Base-by-base conservation (phyloP, 37 sponge, comb jelly and placozoan genomes). In the Theonella swinhoei region DNA sequence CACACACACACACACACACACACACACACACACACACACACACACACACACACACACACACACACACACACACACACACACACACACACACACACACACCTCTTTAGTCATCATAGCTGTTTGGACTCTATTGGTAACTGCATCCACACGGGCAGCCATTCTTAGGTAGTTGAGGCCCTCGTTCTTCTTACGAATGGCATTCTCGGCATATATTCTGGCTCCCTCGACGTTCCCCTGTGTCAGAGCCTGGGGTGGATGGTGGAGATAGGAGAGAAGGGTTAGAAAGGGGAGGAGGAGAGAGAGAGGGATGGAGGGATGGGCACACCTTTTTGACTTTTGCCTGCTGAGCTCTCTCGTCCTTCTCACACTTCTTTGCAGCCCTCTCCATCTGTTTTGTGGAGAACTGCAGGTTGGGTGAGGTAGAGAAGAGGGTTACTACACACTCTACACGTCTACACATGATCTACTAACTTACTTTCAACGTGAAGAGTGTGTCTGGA, bases 161-260 rank as follows among this genome's bases (percentile, higher is more conserved):
- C 99, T 72, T 76, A 99, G 64, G 74, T 91, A 96, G 88, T 99
- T 99, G 22, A 95, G 79, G 1, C 95, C 94, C 68, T 99, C 97
- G 69, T 93, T 99, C 81, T 95, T 94, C 94, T 99, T 96, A 30
- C 99, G 71, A 31, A 99, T 99, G 35, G 96, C 96, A 76, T 99
- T 99, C 85, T 99, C 99, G 31, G 96, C 91, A 82, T 99, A 96
- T 33, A 99, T 96, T 42, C 88, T 64, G 32, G 99, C 99, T 26
- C 97, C 99, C 42, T 99, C 99, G 24, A 84, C 80, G 64, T 99
- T 99, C 7, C 94, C 94, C 78, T 96, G 92, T 34, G 89, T 71
- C 39, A 99, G 78, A 28, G 99, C 95, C 90, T 96, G 66, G 11
- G 61, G 31, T 19, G 62, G 39, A 26, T 14, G 39, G 9, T 63